phyloP scores from a whole-genome alignment of 2,888 invertebrate genomes.

The Spodoptera picta region DNA sequence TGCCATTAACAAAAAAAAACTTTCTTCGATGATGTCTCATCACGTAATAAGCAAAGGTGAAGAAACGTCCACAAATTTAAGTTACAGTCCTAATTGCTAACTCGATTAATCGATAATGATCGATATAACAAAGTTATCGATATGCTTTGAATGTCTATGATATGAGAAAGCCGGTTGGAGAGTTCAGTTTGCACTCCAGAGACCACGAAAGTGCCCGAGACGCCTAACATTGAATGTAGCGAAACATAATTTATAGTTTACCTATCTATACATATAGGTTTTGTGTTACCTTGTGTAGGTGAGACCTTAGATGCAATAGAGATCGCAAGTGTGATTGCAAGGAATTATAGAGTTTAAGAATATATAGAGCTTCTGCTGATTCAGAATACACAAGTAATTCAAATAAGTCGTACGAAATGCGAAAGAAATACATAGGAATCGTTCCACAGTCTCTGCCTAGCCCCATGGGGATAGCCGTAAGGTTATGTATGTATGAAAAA shows the following conservation, averaged over 20 bases:
- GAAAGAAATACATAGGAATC: too few species aligned
- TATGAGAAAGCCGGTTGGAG: slow-evolving; percentile 42
- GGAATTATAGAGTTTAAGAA: too few species aligned
- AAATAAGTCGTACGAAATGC: too few species aligned
- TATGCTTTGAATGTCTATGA: slow-evolving; percentile 22
- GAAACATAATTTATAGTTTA: slow-evolving; percentile 28
- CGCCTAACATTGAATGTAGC: slow-evolving; percentile 16
- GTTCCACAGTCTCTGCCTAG: too few species aligned
- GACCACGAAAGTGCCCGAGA: slow-evolving; percentile 44
- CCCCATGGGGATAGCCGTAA: too few species aligned
- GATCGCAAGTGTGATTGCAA: too few species aligned
- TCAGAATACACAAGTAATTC: too few species aligned
- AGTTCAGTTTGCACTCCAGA: slow-evolving; percentile 35
- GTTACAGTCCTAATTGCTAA: slow-evolving; percentile 26
- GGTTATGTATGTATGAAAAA: too few species aligned
- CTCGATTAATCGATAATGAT: slow-evolving; percentile 23
- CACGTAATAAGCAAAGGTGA: slow-evolving; percentile 32
- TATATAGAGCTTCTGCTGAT: too few species aligned
- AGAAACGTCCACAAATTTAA: slow-evolving; percentile 29
- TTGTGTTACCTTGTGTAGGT: slow-evolving; percentile 5
- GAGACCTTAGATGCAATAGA: too few species aligned
- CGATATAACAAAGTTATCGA: slow-evolving; percentile 30
- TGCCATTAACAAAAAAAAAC: slow-evolving; percentile 44
- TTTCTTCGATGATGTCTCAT: slow-evolving; percentile 45
- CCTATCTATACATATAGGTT: slow-evolving; percentile 9